Evolutionary conservation across 1,140 invertebrate species (phyloP), one percentile per base, ranked within the genome.

Genomic region (Armadillidium nasatum): DNA sequence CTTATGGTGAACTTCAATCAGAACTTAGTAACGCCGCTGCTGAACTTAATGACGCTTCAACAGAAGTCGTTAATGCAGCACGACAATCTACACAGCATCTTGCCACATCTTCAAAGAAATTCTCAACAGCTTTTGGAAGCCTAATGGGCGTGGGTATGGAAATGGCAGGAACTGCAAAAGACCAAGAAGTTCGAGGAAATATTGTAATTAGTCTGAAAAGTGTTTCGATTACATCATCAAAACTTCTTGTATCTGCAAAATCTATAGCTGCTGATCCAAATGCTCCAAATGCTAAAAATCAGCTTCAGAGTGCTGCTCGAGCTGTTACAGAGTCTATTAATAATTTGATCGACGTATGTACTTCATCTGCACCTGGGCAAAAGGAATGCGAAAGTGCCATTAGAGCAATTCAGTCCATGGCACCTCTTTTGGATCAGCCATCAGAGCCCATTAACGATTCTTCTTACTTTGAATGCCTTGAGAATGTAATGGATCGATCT

Each of bases 351-450:
- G 91, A 93, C 85, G 90, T 92, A 71, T 94, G 91, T 84, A 93
- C 92, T 4, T 91, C 89, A 66, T 91, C 92, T 0, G 92, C 93
- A 0, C 95, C 84, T 80, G 93, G 96, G 0, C 94, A 97, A 86
- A 96, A 94, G 83, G 97, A 99, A 83, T 98, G 96, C 85, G 95
- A 97, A 83, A 96, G 94, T 83, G 96, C 97, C 2, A 91, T 98
- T n/a, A 88, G 95, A 74, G 93, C 93, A 83, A 97, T 98, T 77
- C 90, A 95, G 84, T 90, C 92, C 60, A 91, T 94, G 85, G 88
- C 89, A 19, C 90, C 91, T 6, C 86, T 97, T 50, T 85, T 98
- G 43, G 91, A 95, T 77, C 91, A 94, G 85, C 93, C 95, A 0
- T 90, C 88, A 73, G 93, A 97, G 84, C 94, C 96, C 0, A 88